Base-by-base conservation (phyloP, 2,113 vertebrate species). In the Calonectris borealis region DNA sequence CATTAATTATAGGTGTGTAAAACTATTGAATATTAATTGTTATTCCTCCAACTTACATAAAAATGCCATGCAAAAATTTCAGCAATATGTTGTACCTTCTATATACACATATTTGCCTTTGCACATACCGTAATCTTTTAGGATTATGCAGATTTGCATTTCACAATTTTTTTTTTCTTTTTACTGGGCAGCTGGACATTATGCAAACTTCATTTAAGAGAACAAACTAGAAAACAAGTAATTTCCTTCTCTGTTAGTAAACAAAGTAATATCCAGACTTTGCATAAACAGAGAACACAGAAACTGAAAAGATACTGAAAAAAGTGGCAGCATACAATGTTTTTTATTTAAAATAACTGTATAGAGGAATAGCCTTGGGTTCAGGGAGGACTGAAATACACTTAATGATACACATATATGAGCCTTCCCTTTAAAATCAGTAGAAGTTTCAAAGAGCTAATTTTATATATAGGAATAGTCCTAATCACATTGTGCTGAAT, bases 301-400 rank as follows among this genome's bases (percentile, higher is more conserved):
- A 73, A 69, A 15, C 11, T 58, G 55, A 58, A 94, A 70, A 79
- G 13, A 31, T 34, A 9, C 2, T 80, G 25, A 64, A 75, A 83
- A 24, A 57, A 65, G 3, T 26, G 25, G 7, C 7, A 65, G 2
- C 7, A 46, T 46, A 11, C 1, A 54, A n/a, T 38, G 10, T 0
- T 66, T 62, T 89, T 25, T 57, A 44, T 61, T 40, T 77, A 13
- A 76, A 54, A 32, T 20, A 70, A 55, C 4, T n/a, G 7, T 32
- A 24, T 7, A 51, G 14, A 80, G 7, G 66, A 72, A 27, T 22
- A 49, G 2, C 6, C 6, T 5, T 78, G 29, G 6, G 12, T 71
- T 78, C 36, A 48, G 8, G 27, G 1, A 36, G 4, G 12, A 61
- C 3, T 69, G 10, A 82, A 78, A 58, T 82, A 14, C 6, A 34